Conservation (phyloP, 2,888 invertebrate species). For the Brassicogethes aeneus region DNA sequence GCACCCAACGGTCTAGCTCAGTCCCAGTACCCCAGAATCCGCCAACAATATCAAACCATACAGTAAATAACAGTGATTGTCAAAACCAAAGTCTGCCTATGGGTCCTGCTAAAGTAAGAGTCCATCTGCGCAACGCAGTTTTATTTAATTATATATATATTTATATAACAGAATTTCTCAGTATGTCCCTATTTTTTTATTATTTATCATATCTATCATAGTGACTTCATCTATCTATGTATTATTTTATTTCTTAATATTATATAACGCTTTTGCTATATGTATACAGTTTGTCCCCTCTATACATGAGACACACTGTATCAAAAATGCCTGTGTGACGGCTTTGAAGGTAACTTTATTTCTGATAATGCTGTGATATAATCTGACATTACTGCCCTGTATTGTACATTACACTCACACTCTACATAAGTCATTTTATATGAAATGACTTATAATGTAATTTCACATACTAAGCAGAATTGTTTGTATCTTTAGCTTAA, state of each 20-base stretch:
- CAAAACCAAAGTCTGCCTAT: constrained; percentile 29
- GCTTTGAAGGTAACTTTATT: too few relatives aligned
- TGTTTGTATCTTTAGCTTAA: too few relatives aligned
- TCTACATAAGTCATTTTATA: too few relatives aligned
- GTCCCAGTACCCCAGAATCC: constrained; percentile 45
- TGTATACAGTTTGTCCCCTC: constrained; percentile 9
- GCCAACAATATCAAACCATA: constrained; percentile 13
- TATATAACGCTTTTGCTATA: not conserved
- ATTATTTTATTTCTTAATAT: constrained; percentile 17
- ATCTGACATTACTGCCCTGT: too few relatives aligned
- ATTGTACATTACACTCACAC: too few relatives aligned
- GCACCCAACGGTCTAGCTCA: constrained; percentile 55
- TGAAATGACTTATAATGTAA: too few relatives aligned
- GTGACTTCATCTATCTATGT: constrained; percentile 7
- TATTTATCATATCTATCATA: not conserved
- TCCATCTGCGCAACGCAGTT: constrained; percentile 2
- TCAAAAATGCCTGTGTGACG: not conserved
- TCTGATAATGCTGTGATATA: too few relatives aligned
- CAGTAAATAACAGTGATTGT: constrained; percentile 26
- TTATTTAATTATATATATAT: too few relatives aligned
- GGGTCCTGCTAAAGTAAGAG: constrained; percentile 37
- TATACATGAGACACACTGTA: not conserved
- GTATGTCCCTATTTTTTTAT: not conserved
- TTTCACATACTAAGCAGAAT: too few relatives aligned
- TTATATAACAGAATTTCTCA: not conserved